These are phyloP conservation scores for Scaptomyza hsui DNA, from an alignment of 1,140 invertebrate genomes.

Conservation along the genomic window DNA sequence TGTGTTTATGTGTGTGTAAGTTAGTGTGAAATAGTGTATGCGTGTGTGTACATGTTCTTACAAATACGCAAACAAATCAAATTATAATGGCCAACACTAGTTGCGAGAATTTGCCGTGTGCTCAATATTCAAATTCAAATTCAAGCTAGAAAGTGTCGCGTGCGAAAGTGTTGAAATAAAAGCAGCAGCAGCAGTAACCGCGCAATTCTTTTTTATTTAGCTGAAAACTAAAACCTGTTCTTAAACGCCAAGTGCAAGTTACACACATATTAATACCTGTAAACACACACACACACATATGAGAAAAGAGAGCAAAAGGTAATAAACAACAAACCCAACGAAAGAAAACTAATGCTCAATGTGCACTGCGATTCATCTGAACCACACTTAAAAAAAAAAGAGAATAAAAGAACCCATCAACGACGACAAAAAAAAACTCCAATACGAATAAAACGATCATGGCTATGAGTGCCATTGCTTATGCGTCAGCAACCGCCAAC, in stretches of 20 bases:
- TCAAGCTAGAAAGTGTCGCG: conserved; percentile 78
- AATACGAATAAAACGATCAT: conserved; percentile 68
- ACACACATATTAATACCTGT: conserved; percentile 12
- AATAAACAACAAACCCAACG: conserved; percentile 46
- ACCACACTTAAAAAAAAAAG: conserved; percentile 28
- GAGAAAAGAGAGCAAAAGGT: conserved; percentile 48
- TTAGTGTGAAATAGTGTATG: conserved; percentile 4
- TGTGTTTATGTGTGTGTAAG: conserved; percentile 30
- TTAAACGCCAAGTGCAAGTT: conserved; percentile 69
- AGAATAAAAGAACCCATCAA: conserved; percentile 42
- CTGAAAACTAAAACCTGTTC: conserved; percentile 68
- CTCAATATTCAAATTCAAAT: conserved; percentile 66
- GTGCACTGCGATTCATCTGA: conserved; percentile 17
- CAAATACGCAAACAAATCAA: conserved; percentile 49
- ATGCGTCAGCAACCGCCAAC: conserved; percentile 66
- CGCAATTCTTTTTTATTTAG: conserved; percentile 37
- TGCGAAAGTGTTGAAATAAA: conserved; percentile 76
- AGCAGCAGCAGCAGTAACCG: conserved; percentile 32
- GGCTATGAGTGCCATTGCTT: conserved; percentile 55
- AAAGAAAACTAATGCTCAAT: conserved; percentile 39
- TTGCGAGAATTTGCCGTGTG: conserved; percentile 43
- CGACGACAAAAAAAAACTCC: conserved; percentile 21
- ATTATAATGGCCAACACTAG: conserved; percentile 48
- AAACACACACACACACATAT: conserved; percentile 14
- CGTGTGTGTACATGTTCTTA: conserved; percentile 40